Evolutionary conservation across 2,888 invertebrate species (phyloP).

Genomic region (Leptinotarsa haldemani): DNA sequence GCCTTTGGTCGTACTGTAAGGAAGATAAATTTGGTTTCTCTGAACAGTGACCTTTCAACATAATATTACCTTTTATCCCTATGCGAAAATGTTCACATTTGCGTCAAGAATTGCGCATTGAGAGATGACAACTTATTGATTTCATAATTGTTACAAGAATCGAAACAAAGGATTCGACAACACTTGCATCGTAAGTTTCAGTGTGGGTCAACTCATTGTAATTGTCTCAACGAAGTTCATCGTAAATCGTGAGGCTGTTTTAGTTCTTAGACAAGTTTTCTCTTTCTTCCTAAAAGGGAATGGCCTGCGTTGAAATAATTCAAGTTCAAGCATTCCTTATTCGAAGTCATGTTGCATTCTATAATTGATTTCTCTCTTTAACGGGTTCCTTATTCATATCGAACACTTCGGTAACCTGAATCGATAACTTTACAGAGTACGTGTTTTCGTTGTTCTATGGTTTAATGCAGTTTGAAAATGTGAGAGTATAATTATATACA

Average conservation of each 20-base stretch:
- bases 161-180: too few species aligned
- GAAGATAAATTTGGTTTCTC: too few species aligned
- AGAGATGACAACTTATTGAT: too few species aligned
- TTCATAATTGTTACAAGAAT: too few species aligned
- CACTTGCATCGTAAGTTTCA: neutral
- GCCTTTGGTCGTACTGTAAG: too few species aligned
- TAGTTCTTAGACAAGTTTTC: constrained; percentile 12
- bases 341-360: constrained; percentile 1
- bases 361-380: constrained; percentile 10
- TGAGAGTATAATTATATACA: too few species aligned
- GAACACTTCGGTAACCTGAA: neutral
- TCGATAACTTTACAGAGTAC: neutral
- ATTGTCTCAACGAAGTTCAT: neutral
- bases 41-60: too few species aligned
- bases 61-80: too few species aligned
- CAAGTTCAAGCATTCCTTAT: constrained; percentile 14
- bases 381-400: constrained; percentile 2
- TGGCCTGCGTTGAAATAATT: constrained; percentile 4
- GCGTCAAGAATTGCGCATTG: neutral
- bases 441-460: neutral
- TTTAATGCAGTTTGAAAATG: too few species aligned
- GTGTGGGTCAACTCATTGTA: neutral
- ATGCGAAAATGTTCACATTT: neutral
- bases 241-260: constrained; percentile 4
- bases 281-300: constrained; percentile 7